Conservation (phyloP, 2,888 invertebrate genomes). For the Ochropleura leucogaster region DNA sequence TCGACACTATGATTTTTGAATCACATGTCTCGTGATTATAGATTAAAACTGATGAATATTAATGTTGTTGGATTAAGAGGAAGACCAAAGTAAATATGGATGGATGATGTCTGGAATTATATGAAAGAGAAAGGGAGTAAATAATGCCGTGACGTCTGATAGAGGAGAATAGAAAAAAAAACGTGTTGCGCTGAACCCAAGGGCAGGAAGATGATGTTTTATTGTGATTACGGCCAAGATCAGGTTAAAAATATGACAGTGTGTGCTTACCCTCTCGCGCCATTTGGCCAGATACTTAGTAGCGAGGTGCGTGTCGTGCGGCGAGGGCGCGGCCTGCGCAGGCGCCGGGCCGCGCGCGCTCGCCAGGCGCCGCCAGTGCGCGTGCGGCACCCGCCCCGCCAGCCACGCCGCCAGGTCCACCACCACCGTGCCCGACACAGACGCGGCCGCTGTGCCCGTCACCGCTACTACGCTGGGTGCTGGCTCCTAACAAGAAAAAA, state of each 20-base stretch:
- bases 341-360: constrained; percentile 58
- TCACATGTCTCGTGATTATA: background rate
- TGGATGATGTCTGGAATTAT: no score
- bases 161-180: no score
- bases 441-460: constrained; percentile 70
- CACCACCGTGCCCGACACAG: constrained; percentile 81
- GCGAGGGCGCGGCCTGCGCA: constrained; percentile 66
- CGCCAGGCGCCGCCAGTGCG: constrained; percentile 83
- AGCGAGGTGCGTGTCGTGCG: constrained; percentile 81
- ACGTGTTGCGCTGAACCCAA: no score
- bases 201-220: no score
- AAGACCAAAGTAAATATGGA: no score
- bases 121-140: no score
- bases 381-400: constrained; percentile 83
- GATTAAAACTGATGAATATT: no score
- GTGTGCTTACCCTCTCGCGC: constrained; percentile 36
- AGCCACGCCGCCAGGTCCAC: constrained; percentile 90
- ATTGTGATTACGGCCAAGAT: no score
- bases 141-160: no score
- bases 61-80: no score
- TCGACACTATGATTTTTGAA: background rate
- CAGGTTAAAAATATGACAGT: no score
- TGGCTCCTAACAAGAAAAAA: constrained; percentile 28
- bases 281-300: constrained; percentile 85
- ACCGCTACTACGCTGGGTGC: constrained; percentile 53